These are phyloP conservation scores for Rhamnusium bicolor DNA, from an alignment of 2,888 invertebrate species.

Conservation along the genomic window DNA sequence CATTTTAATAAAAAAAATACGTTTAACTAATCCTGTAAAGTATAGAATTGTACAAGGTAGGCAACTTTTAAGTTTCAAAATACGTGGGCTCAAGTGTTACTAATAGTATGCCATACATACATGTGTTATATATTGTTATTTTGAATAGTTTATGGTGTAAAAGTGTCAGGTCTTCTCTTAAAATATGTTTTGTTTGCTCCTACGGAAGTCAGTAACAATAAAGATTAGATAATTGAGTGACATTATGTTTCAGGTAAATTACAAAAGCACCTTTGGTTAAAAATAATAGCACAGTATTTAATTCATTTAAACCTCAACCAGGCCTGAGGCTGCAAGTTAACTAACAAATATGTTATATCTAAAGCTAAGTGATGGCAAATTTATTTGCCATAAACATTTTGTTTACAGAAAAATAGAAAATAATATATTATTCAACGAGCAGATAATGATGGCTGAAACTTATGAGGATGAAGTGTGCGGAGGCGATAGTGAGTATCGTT, in stretches of 20 bases:
- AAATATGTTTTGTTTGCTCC: slow-evolving; percentile 36
- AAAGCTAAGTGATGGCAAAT: no score
- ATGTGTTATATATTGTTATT: slow-evolving; percentile 18
- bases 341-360: no score
- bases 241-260: background rate
- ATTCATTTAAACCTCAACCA: no score
- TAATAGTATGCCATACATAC: background rate
- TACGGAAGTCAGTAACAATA: slow-evolving; percentile 37
- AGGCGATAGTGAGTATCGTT: no score
- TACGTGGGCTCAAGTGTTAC: background rate
- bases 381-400: no score
- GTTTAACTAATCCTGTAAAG: background rate
- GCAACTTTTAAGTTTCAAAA: background rate
- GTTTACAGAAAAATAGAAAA: no score
- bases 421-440: no score
- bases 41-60: slow-evolving; percentile 5
- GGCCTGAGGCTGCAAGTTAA: no score
- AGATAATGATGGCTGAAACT: no score
- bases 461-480: no score
- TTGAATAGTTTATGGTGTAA: slow-evolving; percentile 18
- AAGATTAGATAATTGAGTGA: slow-evolving; percentile 37
- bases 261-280: background rate
- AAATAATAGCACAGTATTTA: background rate
- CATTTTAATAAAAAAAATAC: slow-evolving; percentile 3
- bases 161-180: slow-evolving; percentile 25